phyloP scores from a whole-genome alignment of 1,140 invertebrate genomes.

The Drosophila repleta region DNA sequence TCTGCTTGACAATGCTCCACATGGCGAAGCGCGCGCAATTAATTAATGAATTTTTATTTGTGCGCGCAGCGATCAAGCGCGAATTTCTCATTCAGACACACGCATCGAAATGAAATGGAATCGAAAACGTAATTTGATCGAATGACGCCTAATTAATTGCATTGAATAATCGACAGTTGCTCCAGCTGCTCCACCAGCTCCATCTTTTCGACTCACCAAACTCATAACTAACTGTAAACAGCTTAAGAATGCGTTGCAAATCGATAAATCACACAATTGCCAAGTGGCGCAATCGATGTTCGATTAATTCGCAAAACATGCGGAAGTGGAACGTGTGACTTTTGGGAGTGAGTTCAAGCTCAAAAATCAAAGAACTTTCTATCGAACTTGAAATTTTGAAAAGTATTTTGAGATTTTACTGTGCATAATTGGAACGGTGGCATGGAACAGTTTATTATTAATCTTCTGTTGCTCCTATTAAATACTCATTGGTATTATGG shows the following conservation, averaged over 20 bases:
- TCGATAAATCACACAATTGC: constrained; percentile 10
- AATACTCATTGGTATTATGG: too few species aligned
- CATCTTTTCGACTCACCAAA: background rate
- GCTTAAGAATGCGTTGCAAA: constrained; percentile 11
- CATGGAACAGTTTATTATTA: too few species aligned
- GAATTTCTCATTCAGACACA: constrained; percentile 68
- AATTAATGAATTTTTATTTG: constrained; percentile 71
- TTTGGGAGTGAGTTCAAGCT: too few species aligned
- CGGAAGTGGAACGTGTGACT: constrained; percentile 4
- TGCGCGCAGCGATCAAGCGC: constrained; percentile 23
- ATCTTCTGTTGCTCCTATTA: too few species aligned
- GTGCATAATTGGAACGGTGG: too few species aligned
- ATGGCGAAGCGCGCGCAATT: constrained; percentile 71
- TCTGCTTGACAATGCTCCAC: constrained; percentile 51
- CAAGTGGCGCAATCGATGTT: background rate
- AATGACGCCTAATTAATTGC: constrained; percentile 52
- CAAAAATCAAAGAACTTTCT: too few species aligned
- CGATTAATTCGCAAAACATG: background rate
- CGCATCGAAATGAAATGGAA: constrained; percentile 20
- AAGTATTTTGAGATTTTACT: too few species aligned
- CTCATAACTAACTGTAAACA: background rate
- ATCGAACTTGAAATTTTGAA: too few species aligned
- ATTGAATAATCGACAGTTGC: constrained; percentile 38
- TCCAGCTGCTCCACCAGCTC: too few species aligned
- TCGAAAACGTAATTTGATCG: constrained; percentile 40